A percentile compares a stretch with the other conserved stretches of the same genome.
Evolutionary conservation across 2,113 vertebrate genomes (phyloP).

Genomic region (Xyliphius kryptos): DNA sequence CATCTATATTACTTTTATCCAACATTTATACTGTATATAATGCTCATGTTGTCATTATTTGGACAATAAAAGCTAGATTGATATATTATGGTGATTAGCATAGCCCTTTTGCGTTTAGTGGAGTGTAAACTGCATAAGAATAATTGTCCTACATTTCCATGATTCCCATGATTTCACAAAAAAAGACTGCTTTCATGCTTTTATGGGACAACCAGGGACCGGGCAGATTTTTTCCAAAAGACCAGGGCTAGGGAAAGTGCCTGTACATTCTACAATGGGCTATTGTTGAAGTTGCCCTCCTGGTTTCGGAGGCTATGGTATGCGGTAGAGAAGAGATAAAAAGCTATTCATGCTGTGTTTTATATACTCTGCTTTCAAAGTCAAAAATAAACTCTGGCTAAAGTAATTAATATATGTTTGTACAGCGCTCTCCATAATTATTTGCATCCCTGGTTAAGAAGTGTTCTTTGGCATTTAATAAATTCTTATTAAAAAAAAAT

Average conservation of each 20-base stretch:
- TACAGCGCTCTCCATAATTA: too few relatives aligned
- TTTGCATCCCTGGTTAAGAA: too few relatives aligned
- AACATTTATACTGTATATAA: too few relatives aligned
- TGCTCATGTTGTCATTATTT: too few relatives aligned
- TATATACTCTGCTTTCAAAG: conserved; percentile 41
- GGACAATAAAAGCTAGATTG: too few relatives aligned
- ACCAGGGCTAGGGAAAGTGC: conserved; percentile 42
- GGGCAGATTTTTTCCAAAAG: conserved; percentile 38
- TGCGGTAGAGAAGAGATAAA: conserved; percentile 58
- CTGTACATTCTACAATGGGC: conserved; percentile 57
- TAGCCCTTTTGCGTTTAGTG: conserved; percentile 4
- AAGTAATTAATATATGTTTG: too few relatives aligned
- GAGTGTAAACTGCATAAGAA: conserved; percentile 10
- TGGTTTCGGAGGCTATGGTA: conserved; percentile 47
- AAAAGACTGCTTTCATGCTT: conserved; percentile 35
- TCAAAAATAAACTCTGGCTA: conserved; percentile 15
- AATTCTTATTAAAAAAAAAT: too few relatives aligned
- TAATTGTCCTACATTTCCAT: conserved; percentile 15
- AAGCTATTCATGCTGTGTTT: conserved; percentile 62
- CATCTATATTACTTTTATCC: too few relatives aligned
- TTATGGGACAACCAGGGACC: conserved; percentile 13
- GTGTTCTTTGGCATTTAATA: too few relatives aligned
- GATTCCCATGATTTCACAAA: conserved; percentile 30
- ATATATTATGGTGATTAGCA: conserved; percentile 27
- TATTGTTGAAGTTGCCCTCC: conserved; percentile 57